Base-by-base conservation (phyloP, 2,888 invertebrate genomes). In the Aphodius granarius region DNA sequence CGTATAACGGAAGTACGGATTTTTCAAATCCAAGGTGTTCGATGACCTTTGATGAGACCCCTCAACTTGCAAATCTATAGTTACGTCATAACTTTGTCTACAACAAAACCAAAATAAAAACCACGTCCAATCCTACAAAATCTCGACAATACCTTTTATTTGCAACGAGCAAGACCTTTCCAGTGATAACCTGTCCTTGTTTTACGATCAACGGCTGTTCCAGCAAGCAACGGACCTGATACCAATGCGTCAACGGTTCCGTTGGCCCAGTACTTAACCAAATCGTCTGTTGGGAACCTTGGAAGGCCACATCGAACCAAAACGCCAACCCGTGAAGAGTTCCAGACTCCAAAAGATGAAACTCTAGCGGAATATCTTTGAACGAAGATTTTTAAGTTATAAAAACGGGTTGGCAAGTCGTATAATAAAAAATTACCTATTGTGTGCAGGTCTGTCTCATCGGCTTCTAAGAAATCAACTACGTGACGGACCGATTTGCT, bases 231-330 rank as follows among this genome's bases (percentile, higher is more conserved):
- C 99, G 92, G 1, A 99, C 98, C 89, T 99, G 98, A 88, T 99
- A 99, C 99, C 99, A 99, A 87, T 99, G 99, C 22, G 99, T 99
- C 18, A 99, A 89, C 0, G 98, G 97, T 86, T 99, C 98, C 2
- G 98, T 98, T 0, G 99, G 99, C 0, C 98, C 94, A 5, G 99
- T 99, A 5, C 98, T 98, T 43, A 99, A 88, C 98, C 99, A 99
- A 76, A 99, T 94, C 77, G 96, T 94, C 84, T 96, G 94, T 77
- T 92, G 92, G 68, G 92, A 92, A 63, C 99, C 98, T 76, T 95
- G 93, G 88, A 99, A 99, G 80, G 98, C 94, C 20, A 99, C 98
- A 88, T 99, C 98, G 87, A 99, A 99, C 99, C 99, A 99, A 89
- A 99, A 99, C 17, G 99, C 99, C 79, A 99, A 89, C 0, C 99